Base-by-base conservation (phyloP, 2,888 invertebrate genomes). In the Amblyjoppa fuscipennis region DNA sequence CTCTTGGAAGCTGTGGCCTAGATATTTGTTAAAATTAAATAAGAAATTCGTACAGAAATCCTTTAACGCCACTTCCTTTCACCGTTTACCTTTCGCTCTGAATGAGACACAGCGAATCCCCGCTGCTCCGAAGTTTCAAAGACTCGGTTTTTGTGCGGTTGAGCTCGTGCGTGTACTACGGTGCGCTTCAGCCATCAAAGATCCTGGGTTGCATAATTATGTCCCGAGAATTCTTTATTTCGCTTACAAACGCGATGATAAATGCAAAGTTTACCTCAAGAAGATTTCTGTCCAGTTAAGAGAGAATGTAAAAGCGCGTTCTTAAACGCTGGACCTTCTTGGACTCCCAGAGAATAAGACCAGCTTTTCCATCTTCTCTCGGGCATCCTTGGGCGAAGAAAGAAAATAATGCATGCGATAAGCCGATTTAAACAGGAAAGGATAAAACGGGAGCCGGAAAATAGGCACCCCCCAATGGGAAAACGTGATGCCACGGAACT, bases 361-460 rank as follows among this genome's bases (percentile, higher is more conserved):
- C 20, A 25, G 31, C 53, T 64, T 45, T 74, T 59, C 59, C 13
- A 13, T 73, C 5, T 45, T n/a, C 20, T 7, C 13, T 45, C 25
- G n/a, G 34, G 66, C 59, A 68, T 68, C 7, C n/a, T 16, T 59
- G 49, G 45, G 13, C 20, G 38, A 16, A 41, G n/a, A 20, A 2
- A 20, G 5, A 34, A 34, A 31, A 38, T n/a, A 66, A 73, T 81
- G 31, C 41, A 53, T 7, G 31, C 38, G 38, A 38, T 59, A 81
- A 81, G 74, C 69, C 69, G 81, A 81, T 81, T 69, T 41, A 59
- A 31, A 69, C 68, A 25, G 34, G 53, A 56, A 68, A 45, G 53
- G 59, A 75, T 69, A 25, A 75, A 81, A 75, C 28, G 25, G n/a
- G 59, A 56, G 25, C 20, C 64, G 31, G 38, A 66, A 61, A 51